A percentile compares a stretch with the other conserved stretches of the same genome.
Evolutionary conservation across 2,888 invertebrate genomes (phyloP).

Genomic region (Athalia circularis): DNA sequence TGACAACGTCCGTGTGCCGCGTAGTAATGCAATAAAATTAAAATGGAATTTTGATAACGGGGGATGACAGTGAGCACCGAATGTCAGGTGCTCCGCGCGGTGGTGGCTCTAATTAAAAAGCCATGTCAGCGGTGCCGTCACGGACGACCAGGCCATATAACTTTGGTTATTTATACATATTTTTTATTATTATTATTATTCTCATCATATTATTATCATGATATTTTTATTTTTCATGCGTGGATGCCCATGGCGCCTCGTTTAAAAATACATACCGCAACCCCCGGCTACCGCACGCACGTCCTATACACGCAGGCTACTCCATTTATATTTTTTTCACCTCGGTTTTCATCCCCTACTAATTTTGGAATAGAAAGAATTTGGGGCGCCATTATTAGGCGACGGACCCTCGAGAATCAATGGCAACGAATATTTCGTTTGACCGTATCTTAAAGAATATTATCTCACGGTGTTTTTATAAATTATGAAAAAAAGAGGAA

Average conservation of each 20-base stretch:
- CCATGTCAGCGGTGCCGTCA: constrained; percentile 67
- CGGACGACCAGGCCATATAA: constrained; percentile 51
- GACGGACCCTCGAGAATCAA: no score
- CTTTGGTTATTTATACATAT: constrained; percentile 47
- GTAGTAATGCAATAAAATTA: constrained; percentile 60
- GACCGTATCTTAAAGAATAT: background rate
- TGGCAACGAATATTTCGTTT: constrained; percentile 11
- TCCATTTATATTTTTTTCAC: constrained; percentile 4
- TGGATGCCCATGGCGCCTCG: constrained; percentile 65
- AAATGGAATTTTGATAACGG: constrained; percentile 73
- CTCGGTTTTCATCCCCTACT: background rate
- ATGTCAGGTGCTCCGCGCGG: constrained; percentile 71
- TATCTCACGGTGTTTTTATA: background rate
- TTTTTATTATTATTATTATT: constrained; percentile 54
- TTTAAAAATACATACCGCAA: constrained; percentile 69
- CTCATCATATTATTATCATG: background rate
- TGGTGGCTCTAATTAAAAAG: constrained; percentile 73
- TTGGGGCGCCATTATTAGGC: no score
- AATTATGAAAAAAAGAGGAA: constrained; percentile 4
- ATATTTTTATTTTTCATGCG: constrained; percentile 68
- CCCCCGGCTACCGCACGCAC: constrained; percentile 27
- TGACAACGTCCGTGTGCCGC: background rate
- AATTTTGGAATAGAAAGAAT: constrained; percentile 25
- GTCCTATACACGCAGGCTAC: constrained; percentile 46
- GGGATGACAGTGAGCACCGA: constrained; percentile 62